phyloP scores from a whole-genome alignment of 2,797 vertebrate species.

The Dryobates pubescens region DNA sequence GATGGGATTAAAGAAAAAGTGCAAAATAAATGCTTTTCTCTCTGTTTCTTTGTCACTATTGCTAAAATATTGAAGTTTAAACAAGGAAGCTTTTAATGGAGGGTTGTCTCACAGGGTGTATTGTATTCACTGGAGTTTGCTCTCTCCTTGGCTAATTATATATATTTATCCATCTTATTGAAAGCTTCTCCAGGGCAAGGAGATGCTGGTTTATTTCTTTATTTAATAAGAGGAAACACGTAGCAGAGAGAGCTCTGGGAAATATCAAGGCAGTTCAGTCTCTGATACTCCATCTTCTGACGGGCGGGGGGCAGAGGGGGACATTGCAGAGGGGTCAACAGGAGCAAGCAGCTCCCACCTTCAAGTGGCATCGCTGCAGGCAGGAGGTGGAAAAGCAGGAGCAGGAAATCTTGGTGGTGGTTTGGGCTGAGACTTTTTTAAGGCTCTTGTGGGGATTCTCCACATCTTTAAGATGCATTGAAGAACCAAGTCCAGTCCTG shows the following conservation, averaged over 20 bases:
- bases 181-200: conserved; percentile 71
- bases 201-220: conserved; percentile 64
- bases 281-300: neutral
- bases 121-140: conserved; percentile 74
- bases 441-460: neutral
- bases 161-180: conserved; percentile 74
- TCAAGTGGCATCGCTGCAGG: fast-evolving
- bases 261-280: neutral
- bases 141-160: conserved; percentile 74
- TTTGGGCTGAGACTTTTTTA: neutral
- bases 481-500: neutral
- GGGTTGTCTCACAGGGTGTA: conserved; percentile 74
- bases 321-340: fast-evolving
- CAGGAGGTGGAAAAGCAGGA: neutral
- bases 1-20: conserved; percentile 44
- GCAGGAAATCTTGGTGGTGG: neutral
- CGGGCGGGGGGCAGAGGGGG: neutral
- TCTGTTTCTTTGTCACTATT: conserved; percentile 63
- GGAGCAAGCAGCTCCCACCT: neutral
- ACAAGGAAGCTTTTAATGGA: conserved; percentile 74
- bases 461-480: neutral
- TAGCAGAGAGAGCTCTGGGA: neutral
- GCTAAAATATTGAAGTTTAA: conserved; percentile 77
- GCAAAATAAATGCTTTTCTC: conserved; percentile 56
- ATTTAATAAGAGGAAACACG: conserved; percentile 20